phyloP scores from a whole-genome alignment of 2,113 vertebrate species.

The Craseonycteris thonglongyai region DNA sequence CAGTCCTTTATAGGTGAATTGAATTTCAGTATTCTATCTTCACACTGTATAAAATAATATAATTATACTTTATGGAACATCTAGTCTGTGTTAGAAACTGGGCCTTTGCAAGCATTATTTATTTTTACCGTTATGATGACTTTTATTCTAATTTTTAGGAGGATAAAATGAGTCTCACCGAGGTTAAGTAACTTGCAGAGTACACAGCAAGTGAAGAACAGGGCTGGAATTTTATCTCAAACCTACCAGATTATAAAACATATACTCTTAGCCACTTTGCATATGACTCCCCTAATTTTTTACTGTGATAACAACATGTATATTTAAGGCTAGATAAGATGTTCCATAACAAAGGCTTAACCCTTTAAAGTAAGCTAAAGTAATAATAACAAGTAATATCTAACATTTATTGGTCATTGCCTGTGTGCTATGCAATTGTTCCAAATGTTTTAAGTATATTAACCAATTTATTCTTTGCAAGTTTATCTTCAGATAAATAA shows the following conservation, averaged over 20 bases:
- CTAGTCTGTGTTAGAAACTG: not conserved
- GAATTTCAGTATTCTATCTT: not conserved
- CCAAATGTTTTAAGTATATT: not conserved
- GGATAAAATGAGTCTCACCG: not conserved
- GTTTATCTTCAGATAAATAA: conserved; percentile 5
- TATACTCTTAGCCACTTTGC: not conserved
- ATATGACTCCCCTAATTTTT: not conserved
- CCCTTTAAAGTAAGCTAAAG: not conserved
- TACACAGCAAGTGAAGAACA: not conserved
- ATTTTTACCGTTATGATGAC: not conserved
- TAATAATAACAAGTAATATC: not conserved
- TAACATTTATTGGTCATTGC: not conserved
- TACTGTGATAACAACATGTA: not conserved
- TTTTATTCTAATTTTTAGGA: not conserved
- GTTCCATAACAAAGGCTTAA: not conserved
- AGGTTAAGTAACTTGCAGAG: not conserved
- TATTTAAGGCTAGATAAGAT: not conserved
- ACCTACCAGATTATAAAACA: not conserved
- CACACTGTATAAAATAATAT: not conserved
- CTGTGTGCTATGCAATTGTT: not conserved
- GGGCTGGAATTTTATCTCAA: not conserved
- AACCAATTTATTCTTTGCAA: not conserved
- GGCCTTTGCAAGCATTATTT: not conserved
- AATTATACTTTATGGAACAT: not conserved
- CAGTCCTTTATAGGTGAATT: not conserved